These are phyloP conservation scores for Glossophaga mutica DNA, from an alignment of 2,797 vertebrate species.

Conservation along the genomic window DNA sequence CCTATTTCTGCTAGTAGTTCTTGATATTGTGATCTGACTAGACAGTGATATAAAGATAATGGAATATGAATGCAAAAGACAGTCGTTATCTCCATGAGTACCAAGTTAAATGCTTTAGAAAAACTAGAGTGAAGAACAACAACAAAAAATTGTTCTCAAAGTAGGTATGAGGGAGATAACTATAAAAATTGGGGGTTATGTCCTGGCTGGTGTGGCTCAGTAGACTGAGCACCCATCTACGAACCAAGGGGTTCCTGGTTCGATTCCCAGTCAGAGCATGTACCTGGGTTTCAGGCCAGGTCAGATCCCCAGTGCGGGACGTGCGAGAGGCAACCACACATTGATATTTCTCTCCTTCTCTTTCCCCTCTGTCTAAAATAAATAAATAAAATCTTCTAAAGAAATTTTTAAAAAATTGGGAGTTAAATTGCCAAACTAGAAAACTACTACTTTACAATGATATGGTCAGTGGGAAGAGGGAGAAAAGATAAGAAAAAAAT, in stretches of 20 bases:
- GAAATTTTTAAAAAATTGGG: neutral
- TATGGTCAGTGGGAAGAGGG: neutral
- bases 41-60: neutral
- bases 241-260: no score
- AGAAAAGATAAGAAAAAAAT: neutral
- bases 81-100: neutral
- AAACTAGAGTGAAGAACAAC: neutral
- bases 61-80: neutral
- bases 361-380: no score
- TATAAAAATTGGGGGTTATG: neutral
- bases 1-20: neutral
- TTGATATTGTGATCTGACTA: neutral
- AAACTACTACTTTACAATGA: neutral
- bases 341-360: no score
- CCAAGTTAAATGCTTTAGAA: slow-evolving; percentile 8
- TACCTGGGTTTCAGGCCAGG: no score
- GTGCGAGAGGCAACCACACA: no score
- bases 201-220: no score
- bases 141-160: neutral
- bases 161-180: neutral
- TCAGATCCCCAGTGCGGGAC: no score
- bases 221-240: no score
- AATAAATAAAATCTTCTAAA: no score
- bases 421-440: neutral
- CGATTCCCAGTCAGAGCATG: no score